Evolutionary conservation across 92 coral and sea anemone genomes (phyloP), one percentile per base, ranked within the genome.

Genomic region (Heliopora coerulea): DNA sequence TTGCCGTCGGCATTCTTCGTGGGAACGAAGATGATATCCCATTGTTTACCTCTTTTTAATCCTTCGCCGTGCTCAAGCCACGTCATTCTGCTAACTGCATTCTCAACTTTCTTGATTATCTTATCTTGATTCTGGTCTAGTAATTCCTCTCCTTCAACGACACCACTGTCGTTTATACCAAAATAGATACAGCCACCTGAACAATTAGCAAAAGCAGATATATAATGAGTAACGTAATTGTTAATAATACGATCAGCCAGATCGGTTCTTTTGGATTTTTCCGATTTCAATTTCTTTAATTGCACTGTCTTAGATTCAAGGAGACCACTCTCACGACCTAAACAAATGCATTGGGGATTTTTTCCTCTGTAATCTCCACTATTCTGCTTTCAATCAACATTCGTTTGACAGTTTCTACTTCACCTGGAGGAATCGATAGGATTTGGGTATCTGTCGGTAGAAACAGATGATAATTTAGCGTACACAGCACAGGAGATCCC

Each of bases 21-120:
- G 59, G 84, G 79, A 52, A 68, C 84, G 23, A 70, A 70, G 37
- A 21, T 12, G 35, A 80, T 80, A 70, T 80, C 72, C 84, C 84
- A 80, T 24, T 56, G 78, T 57, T 33, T 44, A 29, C 79, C 68
- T 17, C 72, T n/a, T n/a, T 42, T 15, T 49, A 57, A 42, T 59
- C 54, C 24, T 4, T 29, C 78, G 41, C 59, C 56, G n/a, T 70
- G 28, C 18, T 19, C 62, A n/a, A 79, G 84, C 84, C 84, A 80
- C 14, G n/a, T 59, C 84, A 80, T 80, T 10, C 58, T 46, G 40
- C 59, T 56, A 42, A 80, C 49, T 13, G 25, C 52, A 14, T 59
- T 34, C 13, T 44, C 59, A 44, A 80, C 34, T 58, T 59, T 54
- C 56, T 8, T 44, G 4, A 25, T 28, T 1, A 59, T 27, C 19